Percentiles rank a stretch among this genome's conserved stretches.
These are phyloP conservation scores for Xestia ashworthii DNA, from an alignment of 2,888 invertebrate genomes.

Conservation along the genomic window DNA sequence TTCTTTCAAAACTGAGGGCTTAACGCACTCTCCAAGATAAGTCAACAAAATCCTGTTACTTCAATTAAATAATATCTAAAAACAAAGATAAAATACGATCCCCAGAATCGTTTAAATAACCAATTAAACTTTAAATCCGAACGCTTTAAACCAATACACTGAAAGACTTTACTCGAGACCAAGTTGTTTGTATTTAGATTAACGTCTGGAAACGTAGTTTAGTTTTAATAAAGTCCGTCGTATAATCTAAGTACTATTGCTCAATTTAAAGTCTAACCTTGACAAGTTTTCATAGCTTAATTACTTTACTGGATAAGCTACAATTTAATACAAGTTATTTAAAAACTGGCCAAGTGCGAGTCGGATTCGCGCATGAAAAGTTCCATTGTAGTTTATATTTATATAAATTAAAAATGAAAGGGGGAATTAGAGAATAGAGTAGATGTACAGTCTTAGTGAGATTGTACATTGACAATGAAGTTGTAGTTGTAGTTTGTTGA, in stretches of 20 bases:
- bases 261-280: conserved; percentile 31
- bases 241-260: conserved; percentile 38
- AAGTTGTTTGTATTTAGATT: conserved; percentile 59
- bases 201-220: conserved; percentile 41
- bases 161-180: conserved; percentile 32
- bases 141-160: conserved; percentile 44
- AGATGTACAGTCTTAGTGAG: too few relatives aligned
- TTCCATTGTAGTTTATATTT: too few relatives aligned
- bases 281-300: conserved; percentile 28
- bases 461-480: too few relatives aligned
- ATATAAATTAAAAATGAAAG: too few relatives aligned
- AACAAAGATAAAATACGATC: conserved; percentile 21
- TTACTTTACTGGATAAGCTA: conserved; percentile 5
- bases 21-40: neutral
- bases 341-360: too few relatives aligned
- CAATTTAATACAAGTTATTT: neutral
- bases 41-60: neutral
- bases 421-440: too few relatives aligned
- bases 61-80: conserved; percentile 23
- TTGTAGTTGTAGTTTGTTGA: too few relatives aligned
- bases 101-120: conserved; percentile 28
- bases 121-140: conserved; percentile 49
- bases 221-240: conserved; percentile 34
- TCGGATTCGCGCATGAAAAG: too few relatives aligned
- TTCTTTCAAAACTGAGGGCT: neutral